phyloP scores from a whole-genome alignment of 2,888 invertebrate species.

The Piscicola geometra region DNA sequence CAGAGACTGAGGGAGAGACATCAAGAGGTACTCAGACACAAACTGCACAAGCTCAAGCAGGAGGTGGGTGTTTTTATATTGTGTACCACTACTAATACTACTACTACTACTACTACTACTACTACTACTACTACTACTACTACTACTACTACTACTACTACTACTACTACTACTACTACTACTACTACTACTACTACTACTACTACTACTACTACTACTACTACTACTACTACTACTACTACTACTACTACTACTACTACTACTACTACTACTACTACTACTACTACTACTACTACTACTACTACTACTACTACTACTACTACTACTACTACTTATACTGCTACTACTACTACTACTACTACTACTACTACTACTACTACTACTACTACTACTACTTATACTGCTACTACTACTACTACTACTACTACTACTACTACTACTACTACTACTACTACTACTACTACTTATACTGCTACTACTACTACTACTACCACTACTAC shows the following conservation, averaged over 20 bases:
- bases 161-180: constrained; percentile 35
- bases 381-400: too few relatives aligned
- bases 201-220: background rate
- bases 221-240: constrained; percentile 2
- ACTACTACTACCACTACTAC: too few relatives aligned
- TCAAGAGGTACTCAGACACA: constrained; percentile 78
- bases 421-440: too few relatives aligned
- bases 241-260: constrained; percentile 19
- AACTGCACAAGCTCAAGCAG: constrained; percentile 76
- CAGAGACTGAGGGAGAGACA: constrained; percentile 86
- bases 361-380: background rate
- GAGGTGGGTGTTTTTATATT: constrained; percentile 37
- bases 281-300: constrained; percentile 22
- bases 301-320: constrained; percentile 24
- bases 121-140: constrained; percentile 27
- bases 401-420: too few relatives aligned
- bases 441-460: too few relatives aligned
- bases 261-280: constrained; percentile 21
- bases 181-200: constrained; percentile 32
- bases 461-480: too few relatives aligned
- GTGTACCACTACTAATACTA: constrained; percentile 1
- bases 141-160: constrained; percentile 29
- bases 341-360: background rate
- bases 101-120: constrained; percentile 33
- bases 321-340: constrained; percentile 14